Base-by-base conservation (phyloP, 2,797 vertebrate species). In the Mallotus villosus region DNA sequence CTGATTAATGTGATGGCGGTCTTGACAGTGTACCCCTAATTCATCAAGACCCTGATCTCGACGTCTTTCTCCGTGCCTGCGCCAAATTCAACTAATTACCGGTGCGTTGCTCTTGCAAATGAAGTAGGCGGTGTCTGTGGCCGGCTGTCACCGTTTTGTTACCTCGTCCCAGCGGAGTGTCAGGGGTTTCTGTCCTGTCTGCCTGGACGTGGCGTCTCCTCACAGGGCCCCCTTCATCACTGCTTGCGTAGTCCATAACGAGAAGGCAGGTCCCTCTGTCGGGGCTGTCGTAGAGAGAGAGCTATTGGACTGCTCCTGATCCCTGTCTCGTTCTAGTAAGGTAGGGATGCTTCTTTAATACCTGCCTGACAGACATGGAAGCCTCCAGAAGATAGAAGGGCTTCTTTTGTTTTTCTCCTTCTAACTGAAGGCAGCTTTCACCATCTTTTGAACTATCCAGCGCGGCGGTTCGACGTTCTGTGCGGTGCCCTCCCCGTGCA, bases 1-100 rank as follows among this genome's bases (percentile, higher is more conserved):
- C 76, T 95, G 94, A 95, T 95, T 94, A 93, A 94, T 95, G 92
- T 92, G 89, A 93, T 88, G 62, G 62, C 0, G 88, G 92, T 88
- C 90, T 84, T 92, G 90, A 92, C 83, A 87, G 88, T 88, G 85
- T 70, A 78, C 85, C 82, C 82, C 88, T 85, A 88, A 92, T 95
- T 93, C 90, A 94, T 96, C 95, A 95, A 88, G 80, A 84, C 89
- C 86, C 57, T 86, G 86, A 90, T 91, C 85, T 84, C 78, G 87
- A 86, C 87, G 85, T 89, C 91, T 85, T 78, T 84, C 81, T 78
- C 79, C 84, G 85, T 79, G 81, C 86, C 0, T 4, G 80, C 79
- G 77, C 90, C 91, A 91, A 89, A 93, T 91, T 90, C 87, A 81
- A 88, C 91, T 94, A 93, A 95, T 96, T 95, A 94, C 83, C 68